Percentiles rank a stretch among this genome's conserved stretches.
These are phyloP conservation scores for Drosophila greeni DNA, from an alignment of 2,888 invertebrate genomes.

Conservation along the genomic window DNA sequence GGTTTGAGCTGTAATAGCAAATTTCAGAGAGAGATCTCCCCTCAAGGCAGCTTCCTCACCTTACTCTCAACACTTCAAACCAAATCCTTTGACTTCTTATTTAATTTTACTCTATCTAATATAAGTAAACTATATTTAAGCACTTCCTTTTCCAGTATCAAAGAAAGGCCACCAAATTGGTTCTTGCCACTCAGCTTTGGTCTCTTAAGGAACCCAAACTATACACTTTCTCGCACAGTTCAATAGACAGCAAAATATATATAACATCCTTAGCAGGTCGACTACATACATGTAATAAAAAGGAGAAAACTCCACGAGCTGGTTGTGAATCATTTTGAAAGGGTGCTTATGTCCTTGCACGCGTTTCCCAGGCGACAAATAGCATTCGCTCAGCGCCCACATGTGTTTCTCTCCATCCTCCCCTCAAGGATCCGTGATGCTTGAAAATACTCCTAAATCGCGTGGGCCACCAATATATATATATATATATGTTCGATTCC, in stretches of 20 bases:
- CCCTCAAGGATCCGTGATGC: conserved; percentile 14
- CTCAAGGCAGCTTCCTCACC: too few relatives aligned
- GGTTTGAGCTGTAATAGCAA: background rate
- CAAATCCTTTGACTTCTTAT: background rate
- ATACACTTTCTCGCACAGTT: background rate
- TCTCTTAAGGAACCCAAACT: background rate
- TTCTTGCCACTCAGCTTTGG: too few relatives aligned
- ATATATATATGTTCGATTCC: background rate
- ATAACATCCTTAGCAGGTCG: background rate
- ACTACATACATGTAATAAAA: background rate
- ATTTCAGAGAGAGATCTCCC: background rate
- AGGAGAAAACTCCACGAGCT: background rate
- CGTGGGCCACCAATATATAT: conserved; percentile 4
- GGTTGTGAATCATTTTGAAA: background rate
- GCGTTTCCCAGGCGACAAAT: conserved; percentile 9
- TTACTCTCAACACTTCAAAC: too few relatives aligned
- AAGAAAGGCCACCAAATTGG: background rate
- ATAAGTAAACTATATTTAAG: too few relatives aligned
- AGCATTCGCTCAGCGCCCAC: conserved; percentile 10
- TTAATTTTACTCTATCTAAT: background rate
- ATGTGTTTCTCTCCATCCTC: background rate
- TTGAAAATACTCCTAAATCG: conserved; percentile 24
- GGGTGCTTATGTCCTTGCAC: conserved; percentile 5
- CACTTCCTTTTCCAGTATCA: too few relatives aligned
- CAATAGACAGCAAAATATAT: background rate